These are phyloP conservation scores for Drosophila algonquin DNA, from an alignment of 2,888 invertebrate species.

Conservation along the genomic window DNA sequence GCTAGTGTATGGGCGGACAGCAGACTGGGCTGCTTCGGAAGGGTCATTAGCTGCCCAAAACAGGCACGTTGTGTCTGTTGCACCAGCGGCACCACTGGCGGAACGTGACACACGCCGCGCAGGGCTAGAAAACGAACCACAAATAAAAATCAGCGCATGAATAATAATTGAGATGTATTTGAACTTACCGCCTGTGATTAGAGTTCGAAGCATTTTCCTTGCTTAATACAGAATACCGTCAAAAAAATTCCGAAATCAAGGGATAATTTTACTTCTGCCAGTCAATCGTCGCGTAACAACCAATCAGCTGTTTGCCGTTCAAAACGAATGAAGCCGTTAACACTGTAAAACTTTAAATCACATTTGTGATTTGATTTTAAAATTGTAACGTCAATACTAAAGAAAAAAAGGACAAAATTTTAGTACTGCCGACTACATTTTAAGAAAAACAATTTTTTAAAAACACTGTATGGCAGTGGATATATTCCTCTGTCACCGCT, in stretches of 20 bases:
- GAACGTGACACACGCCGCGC: slow-evolving; percentile 49
- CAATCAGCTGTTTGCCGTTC: slow-evolving; percentile 34
- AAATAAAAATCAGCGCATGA: no score
- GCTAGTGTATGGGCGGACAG: slow-evolving; percentile 25
- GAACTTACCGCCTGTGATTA: slow-evolving; percentile 72
- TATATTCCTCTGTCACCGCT: neutral
- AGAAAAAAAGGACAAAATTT: neutral
- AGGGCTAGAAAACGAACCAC: slow-evolving; percentile 48
- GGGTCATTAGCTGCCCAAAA: slow-evolving; percentile 43
- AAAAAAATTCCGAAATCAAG: slow-evolving; percentile 12
- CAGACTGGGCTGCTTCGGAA: slow-evolving; percentile 23
- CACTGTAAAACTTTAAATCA: neutral
- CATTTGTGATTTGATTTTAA: neutral
- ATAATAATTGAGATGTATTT: neutral
- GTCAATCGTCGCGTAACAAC: slow-evolving; percentile 48
- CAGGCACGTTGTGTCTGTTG: slow-evolving; percentile 52
- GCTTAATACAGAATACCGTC: slow-evolving; percentile 16
- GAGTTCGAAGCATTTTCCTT: slow-evolving; percentile 73
- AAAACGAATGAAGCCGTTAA: slow-evolving; percentile 1
- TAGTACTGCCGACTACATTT: neutral
- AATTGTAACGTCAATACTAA: neutral
- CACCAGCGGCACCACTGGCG: slow-evolving; percentile 39
- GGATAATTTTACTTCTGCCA: neutral
- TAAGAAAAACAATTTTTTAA: neutral
- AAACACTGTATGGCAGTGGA: no score